A percentile compares a stretch with the other conserved stretches of the same genome.
Evolutionary conservation across 2,113 vertebrate genomes (phyloP).

Genomic region (Falcunculus frontatus): DNA sequence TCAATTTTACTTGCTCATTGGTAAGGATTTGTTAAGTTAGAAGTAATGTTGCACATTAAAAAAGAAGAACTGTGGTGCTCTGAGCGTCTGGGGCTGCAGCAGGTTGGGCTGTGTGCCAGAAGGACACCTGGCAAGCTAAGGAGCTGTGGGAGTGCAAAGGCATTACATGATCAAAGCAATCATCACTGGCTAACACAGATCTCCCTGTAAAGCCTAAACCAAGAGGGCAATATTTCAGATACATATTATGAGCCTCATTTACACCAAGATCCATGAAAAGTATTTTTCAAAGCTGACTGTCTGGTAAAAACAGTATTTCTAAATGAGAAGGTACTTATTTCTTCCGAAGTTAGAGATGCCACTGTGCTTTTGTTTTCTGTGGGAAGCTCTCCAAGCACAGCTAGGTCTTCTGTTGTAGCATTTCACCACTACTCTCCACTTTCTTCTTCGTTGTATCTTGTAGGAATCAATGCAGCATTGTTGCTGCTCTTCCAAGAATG

Average conservation of each 20-base stretch:
- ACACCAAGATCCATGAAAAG: neutral
- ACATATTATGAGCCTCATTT: neutral
- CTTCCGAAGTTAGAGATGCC: neutral
- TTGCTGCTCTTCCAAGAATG: neutral
- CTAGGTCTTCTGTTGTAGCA: neutral
- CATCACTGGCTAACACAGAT: neutral
- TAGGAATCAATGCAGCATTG: neutral
- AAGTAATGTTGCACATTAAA: neutral
- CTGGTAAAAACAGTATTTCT: neutral
- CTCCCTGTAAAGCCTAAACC: neutral
- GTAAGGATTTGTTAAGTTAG: neutral
- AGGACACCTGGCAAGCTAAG: neutral
- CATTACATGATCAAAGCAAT: neutral
- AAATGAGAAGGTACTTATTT: neutral
- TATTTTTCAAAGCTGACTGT: neutral
- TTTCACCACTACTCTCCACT: neutral
- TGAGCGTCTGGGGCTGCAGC: neutral
- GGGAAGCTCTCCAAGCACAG: neutral
- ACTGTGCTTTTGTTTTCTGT: neutral
- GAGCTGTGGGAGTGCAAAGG: neutral
- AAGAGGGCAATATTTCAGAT: neutral
- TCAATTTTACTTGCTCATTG: neutral
- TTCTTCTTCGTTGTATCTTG: neutral
- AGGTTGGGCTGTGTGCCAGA: neutral
- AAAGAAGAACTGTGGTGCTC: neutral